phyloP scores from a whole-genome alignment of 1,140 invertebrate genomes.

The Ips typographus region DNA sequence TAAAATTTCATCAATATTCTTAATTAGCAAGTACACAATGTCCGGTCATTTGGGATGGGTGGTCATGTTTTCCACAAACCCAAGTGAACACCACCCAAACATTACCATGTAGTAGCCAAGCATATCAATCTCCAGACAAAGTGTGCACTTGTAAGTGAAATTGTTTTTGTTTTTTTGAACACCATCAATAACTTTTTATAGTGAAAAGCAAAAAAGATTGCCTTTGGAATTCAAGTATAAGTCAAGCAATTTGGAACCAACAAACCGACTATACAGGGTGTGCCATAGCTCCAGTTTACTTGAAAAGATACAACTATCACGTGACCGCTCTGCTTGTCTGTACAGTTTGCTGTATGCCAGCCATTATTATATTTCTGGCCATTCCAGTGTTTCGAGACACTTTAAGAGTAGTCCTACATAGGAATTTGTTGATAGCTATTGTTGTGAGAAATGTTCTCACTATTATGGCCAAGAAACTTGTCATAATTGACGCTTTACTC shows the following conservation, averaged over 20 bases:
- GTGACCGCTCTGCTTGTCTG: slow-evolving; percentile 54
- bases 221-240: slow-evolving; percentile 48
- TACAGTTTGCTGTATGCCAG: slow-evolving; percentile 55
- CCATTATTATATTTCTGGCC: slow-evolving; percentile 56
- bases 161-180: slow-evolving; percentile 8
- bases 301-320: slow-evolving; percentile 55
- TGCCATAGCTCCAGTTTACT: slow-evolving; percentile 55
- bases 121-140: slow-evolving; percentile 55
- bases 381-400: slow-evolving; percentile 54
- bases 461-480: slow-evolving; percentile 56
- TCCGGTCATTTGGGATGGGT: slow-evolving; percentile 57
- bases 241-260: slow-evolving; percentile 51
- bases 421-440: slow-evolving; percentile 60
- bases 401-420: slow-evolving; percentile 56
- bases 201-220: slow-evolving; percentile 56
- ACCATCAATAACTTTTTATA: slow-evolving; percentile 26
- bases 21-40: slow-evolving; percentile 46
- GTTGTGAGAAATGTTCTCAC: slow-evolving; percentile 57
- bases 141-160: slow-evolving; percentile 56
- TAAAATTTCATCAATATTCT: background rate
- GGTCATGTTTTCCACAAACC: slow-evolving; percentile 56
- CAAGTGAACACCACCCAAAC: slow-evolving; percentile 44
- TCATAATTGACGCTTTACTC: slow-evolving; percentile 56
- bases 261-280: slow-evolving; percentile 58
- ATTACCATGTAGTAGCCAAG: slow-evolving; percentile 56